Conservation (phyloP, 2,797 vertebrate genomes). For the Enteromius mattozi region DNA sequence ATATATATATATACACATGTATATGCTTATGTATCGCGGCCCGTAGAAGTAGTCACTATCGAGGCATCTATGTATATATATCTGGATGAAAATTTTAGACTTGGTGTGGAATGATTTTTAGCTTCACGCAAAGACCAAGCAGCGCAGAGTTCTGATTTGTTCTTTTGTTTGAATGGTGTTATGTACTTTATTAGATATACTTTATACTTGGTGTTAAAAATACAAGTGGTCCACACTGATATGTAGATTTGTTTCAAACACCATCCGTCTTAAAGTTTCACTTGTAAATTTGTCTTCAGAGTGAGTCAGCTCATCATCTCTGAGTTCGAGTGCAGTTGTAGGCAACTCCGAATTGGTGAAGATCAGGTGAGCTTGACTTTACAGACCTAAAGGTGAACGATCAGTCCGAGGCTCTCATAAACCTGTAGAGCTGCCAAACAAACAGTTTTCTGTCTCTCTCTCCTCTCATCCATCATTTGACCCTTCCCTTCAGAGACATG, state of each 20-base stretch:
- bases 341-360: neutral
- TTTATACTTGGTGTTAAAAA: neutral
- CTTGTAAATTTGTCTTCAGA: neutral
- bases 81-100: no score
- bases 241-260: neutral
- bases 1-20: no score
- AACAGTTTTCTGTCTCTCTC: constrained; percentile 7
- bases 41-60: no score
- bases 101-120: no score
- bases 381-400: constrained; percentile 16
- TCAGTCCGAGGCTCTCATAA: constrained; percentile 16
- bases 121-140: neutral
- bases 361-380: constrained; percentile 15
- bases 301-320: neutral
- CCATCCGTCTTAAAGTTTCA: neutral
- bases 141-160: neutral
- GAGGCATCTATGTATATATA: no score
- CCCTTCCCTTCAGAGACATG: constrained; percentile 27
- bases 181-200: neutral
- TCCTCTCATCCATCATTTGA: constrained; percentile 32
- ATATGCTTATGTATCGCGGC: no score
- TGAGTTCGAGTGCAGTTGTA: neutral
- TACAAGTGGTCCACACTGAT: neutral
- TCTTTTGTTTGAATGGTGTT: neutral
- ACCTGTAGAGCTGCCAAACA: constrained; percentile 6